Evolutionary conservation across 1,140 invertebrate species (phyloP).

Genomic region (Bathynomus jamesi): DNA sequence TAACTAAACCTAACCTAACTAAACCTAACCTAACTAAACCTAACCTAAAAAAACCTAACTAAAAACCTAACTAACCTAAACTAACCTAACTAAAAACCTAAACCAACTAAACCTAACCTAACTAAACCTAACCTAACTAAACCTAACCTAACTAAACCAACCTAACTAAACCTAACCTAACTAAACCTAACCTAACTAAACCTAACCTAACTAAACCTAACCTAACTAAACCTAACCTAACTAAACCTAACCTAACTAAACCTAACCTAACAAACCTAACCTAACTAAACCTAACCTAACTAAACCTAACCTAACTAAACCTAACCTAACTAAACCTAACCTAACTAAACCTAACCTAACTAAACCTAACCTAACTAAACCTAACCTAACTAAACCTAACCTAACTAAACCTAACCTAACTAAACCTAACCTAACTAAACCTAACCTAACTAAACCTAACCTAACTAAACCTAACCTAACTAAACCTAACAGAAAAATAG

Average conservation of each 20-base stretch:
- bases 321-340: background rate
- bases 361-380: conserved; percentile 9
- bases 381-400: no score
- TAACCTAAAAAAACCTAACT: conserved; percentile 3
- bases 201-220: conserved; percentile 6
- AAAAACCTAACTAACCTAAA: conserved; percentile 15
- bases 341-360: background rate
- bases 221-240: background rate
- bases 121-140: conserved; percentile 1
- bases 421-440: no score
- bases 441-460: no score
- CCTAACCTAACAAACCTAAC: conserved; percentile 7
- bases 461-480: no score
- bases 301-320: background rate
- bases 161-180: conserved; percentile 11
- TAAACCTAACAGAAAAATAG: no score
- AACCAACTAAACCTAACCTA: no score
- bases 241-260: background rate
- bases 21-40: background rate
- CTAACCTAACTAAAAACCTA: conserved; percentile 14
- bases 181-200: conserved; percentile 5
- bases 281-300: background rate
- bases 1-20: background rate
- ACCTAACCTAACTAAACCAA: no score
- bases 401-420: no score